A percentile compares a stretch with the other conserved stretches of the same genome.
These are phyloP conservation scores for Onychomys leucogaster DNA, from an alignment of 2,797 vertebrate species.

Conservation along the genomic window DNA sequence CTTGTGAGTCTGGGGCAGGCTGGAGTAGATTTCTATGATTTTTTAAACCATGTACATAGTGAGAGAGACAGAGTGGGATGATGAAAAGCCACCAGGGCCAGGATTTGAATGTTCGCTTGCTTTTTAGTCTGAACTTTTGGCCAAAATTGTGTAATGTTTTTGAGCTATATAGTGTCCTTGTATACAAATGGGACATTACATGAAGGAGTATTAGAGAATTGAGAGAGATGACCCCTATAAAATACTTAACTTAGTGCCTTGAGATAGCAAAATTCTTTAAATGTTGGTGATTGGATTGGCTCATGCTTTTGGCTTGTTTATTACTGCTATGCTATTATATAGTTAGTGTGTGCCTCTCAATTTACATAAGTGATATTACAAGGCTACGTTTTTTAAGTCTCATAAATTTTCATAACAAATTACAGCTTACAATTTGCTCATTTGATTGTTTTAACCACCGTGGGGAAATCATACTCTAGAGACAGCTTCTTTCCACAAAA, in stretches of 20 bases:
- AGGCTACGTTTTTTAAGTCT: slow-evolving; percentile 8
- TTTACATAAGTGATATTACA: slow-evolving; percentile 52
- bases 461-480: not conserved
- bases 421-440: slow-evolving; percentile 10
- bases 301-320: not conserved
- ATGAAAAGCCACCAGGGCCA: not conserved
- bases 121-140: slow-evolving; percentile 23
- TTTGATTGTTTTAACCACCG: not conserved
- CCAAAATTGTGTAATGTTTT: not conserved
- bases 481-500: not conserved
- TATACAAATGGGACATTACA: not conserved
- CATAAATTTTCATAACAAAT: slow-evolving; percentile 11
- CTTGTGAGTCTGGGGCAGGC: not conserved
- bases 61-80: not conserved
- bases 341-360: not conserved
- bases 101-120: not conserved
- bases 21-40: not conserved
- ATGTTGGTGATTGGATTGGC: not conserved
- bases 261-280: not conserved
- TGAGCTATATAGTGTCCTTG: not conserved
- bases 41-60: not conserved
- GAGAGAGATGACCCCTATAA: not conserved
- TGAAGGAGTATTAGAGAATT: not conserved
- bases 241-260: not conserved
- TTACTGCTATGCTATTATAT: slow-evolving; percentile 2